Evolutionary conservation across 2,888 invertebrate species (phyloP).

Genomic region (Cepaea hortensis): DNA sequence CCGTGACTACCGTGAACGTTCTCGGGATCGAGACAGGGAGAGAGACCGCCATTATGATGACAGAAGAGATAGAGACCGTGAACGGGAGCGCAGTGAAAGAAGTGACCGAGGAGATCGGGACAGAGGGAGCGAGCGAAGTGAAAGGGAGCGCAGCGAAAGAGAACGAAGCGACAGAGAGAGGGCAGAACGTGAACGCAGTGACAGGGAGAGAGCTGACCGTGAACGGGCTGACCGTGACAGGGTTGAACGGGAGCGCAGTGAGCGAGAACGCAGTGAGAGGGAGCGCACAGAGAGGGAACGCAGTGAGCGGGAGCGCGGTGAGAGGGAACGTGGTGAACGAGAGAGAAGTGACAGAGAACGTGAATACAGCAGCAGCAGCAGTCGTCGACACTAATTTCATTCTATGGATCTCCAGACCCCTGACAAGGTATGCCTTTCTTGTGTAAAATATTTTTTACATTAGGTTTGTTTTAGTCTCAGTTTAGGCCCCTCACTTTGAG

Average conservation of each 20-base stretch:
- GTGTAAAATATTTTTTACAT: background rate
- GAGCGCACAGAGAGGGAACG: constrained; percentile 49
- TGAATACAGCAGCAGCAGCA: constrained; percentile 67
- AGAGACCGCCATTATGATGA: constrained; percentile 77
- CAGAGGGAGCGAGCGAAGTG: constrained; percentile 60
- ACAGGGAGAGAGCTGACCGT: constrained; percentile 60
- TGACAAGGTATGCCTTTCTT: background rate
- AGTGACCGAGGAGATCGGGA: constrained; percentile 79
- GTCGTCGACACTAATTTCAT: constrained; percentile 50
- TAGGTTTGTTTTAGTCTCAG: background rate
- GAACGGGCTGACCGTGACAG: constrained; percentile 78
- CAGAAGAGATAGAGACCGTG: constrained; percentile 70
- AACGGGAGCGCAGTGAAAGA: constrained; percentile 79
- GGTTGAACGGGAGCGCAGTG: constrained; percentile 52
- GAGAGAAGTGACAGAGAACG: constrained; percentile 58
- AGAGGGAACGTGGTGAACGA: constrained; percentile 44
- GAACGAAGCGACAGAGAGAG: constrained; percentile 65
- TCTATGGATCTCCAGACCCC: background rate
- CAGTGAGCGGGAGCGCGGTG: constrained; percentile 45
- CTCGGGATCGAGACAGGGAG: constrained; percentile 53
- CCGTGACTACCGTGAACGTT: constrained; percentile 55
- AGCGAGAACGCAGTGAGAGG: constrained; percentile 77
- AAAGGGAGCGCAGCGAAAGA: constrained; percentile 60
- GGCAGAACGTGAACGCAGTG: constrained; percentile 54
- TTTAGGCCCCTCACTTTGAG: background rate